These are phyloP conservation scores for Rhynchomys soricoides DNA, from an alignment of 2,113 vertebrate genomes.

Conservation along the genomic window DNA sequence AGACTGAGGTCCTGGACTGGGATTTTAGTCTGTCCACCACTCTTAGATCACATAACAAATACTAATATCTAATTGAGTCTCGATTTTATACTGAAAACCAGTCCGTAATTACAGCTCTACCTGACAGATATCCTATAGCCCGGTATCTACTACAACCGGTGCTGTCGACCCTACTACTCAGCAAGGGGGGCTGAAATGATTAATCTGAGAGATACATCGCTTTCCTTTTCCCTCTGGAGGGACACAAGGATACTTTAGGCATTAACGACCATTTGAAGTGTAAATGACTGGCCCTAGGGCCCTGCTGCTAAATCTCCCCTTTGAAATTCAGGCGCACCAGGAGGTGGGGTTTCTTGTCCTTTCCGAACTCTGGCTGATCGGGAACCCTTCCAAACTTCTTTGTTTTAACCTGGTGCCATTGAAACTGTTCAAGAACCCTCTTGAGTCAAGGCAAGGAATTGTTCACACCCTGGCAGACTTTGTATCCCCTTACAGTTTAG, in stretches of 20 bases:
- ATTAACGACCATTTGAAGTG: conserved; percentile 13
- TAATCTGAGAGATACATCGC: not conserved
- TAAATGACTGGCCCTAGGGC: not conserved
- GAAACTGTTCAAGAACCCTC: not conserved
- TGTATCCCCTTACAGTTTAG: not conserved
- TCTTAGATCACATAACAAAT: not conserved
- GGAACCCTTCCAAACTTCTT: not conserved
- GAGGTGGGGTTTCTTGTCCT: not conserved
- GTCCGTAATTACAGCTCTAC: not conserved
- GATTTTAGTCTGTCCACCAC: not conserved
- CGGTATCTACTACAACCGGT: not conserved
- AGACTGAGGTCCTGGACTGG: not conserved
- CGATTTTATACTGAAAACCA: not conserved
- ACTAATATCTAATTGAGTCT: not conserved
- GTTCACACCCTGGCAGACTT: not conserved
- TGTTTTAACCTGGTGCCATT: not conserved
- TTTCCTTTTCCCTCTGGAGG: not conserved
- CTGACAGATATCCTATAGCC: not conserved
- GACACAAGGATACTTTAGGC: not conserved
- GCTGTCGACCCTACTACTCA: not conserved
- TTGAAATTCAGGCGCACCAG: conserved; percentile 1
- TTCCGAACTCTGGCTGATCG: not conserved
- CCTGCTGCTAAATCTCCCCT: not conserved
- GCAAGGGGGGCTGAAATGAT: not conserved
- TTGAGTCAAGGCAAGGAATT: not conserved